These are phyloP conservation scores for Deroplatys truncata DNA, from an alignment of 2,888 invertebrate genomes.

Conservation along the genomic window DNA sequence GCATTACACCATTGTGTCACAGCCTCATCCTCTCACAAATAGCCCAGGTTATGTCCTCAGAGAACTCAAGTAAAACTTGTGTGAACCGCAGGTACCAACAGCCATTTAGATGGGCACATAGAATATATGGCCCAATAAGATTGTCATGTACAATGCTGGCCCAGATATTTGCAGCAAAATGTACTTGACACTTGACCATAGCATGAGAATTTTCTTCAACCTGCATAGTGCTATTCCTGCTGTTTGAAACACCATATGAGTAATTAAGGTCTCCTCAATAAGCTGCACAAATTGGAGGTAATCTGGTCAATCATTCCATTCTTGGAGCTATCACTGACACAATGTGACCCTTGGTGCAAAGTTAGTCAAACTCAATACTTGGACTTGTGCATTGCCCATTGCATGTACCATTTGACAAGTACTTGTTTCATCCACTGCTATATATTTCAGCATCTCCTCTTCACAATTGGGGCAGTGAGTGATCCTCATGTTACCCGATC, in stretches of 20 bases:
- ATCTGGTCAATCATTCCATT: neutral
- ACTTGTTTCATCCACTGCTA: neutral
- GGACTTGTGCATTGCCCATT: neutral
- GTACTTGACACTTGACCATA: neutral
- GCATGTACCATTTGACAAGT: neutral
- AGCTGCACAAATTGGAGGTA: neutral
- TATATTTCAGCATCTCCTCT: neutral
- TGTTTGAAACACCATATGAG: neutral
- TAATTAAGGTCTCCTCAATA: neutral
- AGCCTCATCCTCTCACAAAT: slow-evolving; percentile 13
- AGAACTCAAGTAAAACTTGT: too few species aligned
- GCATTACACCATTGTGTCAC: slow-evolving; percentile 27
- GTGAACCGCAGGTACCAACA: neutral
- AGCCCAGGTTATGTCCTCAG: slow-evolving; percentile 12
- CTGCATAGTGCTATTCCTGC: neutral
- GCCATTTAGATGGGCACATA: neutral
- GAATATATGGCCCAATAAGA: neutral
- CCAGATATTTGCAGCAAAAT: neutral
- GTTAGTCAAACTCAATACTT: neutral
- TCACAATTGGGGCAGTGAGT: neutral
- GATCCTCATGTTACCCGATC: neutral
- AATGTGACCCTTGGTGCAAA: neutral
- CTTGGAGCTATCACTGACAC: neutral
- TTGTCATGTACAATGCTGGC: neutral
- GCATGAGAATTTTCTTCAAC: neutral